Base-by-base conservation (phyloP, 2,888 invertebrate species). In the Apodemia zela region DNA sequence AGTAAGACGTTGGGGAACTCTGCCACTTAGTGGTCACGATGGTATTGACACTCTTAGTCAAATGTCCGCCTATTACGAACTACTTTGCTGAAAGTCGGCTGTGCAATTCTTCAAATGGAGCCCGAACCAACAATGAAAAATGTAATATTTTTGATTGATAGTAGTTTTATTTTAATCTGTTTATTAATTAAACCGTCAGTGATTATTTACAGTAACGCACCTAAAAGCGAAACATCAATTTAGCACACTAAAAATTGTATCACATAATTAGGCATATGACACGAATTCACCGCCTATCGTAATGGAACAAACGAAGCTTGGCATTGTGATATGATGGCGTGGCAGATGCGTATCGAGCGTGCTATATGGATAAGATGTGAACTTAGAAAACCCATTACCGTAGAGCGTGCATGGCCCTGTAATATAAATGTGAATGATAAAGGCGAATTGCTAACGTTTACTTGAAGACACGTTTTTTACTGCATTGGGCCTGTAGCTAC, bases 261-360 rank as follows among this genome's bases (percentile, higher is more conserved):
- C 77, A 81, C 82, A 86, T 87, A 89, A 90, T 90, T 88, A 89
- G 80, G 83, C 89, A 89, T 88, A 86, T 88, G 89, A 90, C 90
- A 89, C 77, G 81, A 88, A 88, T 87, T 84, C 82, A 83, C 78
- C 84, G 86, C 80, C 73, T 79, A 84, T 84, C 86, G 85, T 84
- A 87, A 89, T 82, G 89, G 84, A 85, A 84, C 85, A 81, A 89
- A 90, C 87, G 80, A 85, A 81, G 75, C 90, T 85, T 90, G 80
- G 82, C 82, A 89, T 89, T 80, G 82, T 84, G 84, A 86, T 87
- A 89, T 86, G 87, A 81, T 79, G 88, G 81, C 84, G 79, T 80
- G 75, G 82, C 86, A 80, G 82, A 81, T 74, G 82, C 86, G 87
- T 81, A 80, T 80, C 82, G 79, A 76, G 70, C 71, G 79, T 78